Percentiles rank a stretch among this genome's conserved stretches.
Evolutionary conservation across 2,113 vertebrate species (phyloP).

Genomic region (Chionis minor): DNA sequence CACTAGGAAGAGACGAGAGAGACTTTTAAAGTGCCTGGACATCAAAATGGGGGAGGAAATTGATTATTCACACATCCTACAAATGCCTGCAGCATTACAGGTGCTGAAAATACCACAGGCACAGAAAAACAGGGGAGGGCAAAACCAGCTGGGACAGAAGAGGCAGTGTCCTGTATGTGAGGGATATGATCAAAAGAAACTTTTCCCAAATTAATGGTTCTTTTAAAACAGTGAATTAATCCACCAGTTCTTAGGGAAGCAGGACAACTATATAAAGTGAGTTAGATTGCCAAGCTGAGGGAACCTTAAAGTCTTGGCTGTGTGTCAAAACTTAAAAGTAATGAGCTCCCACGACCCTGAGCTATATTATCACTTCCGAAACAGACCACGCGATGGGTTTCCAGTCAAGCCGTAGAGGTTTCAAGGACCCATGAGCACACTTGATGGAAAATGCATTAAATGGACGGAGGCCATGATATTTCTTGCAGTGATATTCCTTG

Average conservation of each 20-base stretch:
- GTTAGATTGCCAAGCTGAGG: neutral
- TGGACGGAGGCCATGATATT: neutral
- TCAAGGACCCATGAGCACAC: neutral
- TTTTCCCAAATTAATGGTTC: neutral
- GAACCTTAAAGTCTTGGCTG: conserved; percentile 39
- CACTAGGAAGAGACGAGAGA: neutral
- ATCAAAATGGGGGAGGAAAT: neutral
- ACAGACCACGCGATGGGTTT: neutral
- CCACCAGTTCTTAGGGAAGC: neutral
- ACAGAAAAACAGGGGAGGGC: neutral
- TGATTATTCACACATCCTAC: neutral
- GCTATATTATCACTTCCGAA: conserved; percentile 15
- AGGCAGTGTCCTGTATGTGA: neutral
- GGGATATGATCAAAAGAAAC: neutral
- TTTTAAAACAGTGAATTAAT: neutral
- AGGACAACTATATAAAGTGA: conserved; percentile 2
- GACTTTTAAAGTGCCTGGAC: neutral
- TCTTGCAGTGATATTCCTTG: neutral
- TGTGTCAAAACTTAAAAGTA: conserved; percentile 31
- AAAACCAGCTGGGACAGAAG: neutral
- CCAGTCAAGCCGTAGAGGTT: neutral
- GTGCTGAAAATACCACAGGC: neutral
- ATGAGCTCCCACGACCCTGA: neutral
- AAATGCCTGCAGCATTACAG: neutral
- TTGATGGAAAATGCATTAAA: neutral